Evolutionary conservation across 1,140 invertebrate genomes (phyloP).

Genomic region (Nasonia giraulti): DNA sequence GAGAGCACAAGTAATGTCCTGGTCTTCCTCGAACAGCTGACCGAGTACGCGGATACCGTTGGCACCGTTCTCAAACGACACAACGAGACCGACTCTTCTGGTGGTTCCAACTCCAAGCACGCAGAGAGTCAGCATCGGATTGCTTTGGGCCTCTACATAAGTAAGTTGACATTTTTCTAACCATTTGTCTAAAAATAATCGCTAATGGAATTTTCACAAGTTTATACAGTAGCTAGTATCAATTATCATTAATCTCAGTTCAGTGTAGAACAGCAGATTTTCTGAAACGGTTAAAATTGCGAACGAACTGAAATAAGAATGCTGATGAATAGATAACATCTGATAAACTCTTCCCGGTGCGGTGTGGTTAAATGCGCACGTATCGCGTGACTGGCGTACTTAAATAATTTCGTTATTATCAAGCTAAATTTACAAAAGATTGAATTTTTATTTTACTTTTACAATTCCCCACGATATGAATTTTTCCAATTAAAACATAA

Average conservation of each 20-base stretch:
- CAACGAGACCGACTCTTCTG: slow-evolving; percentile 73
- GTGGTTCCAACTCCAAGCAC: slow-evolving; percentile 72
- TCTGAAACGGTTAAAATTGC: too few relatives aligned
- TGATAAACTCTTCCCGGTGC: too few relatives aligned
- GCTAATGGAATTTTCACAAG: background rate
- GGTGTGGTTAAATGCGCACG: too few relatives aligned
- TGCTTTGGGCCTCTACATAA: slow-evolving; percentile 85
- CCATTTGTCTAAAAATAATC: too few relatives aligned
- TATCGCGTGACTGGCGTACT: too few relatives aligned
- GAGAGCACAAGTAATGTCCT: slow-evolving; percentile 95
- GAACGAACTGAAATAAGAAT: too few relatives aligned
- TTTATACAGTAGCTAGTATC: too few relatives aligned
- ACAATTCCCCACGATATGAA: too few relatives aligned
- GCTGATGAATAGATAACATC: too few relatives aligned
- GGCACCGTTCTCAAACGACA: slow-evolving; percentile 78
- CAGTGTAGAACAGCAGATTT: too few relatives aligned
- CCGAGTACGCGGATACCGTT: slow-evolving; percentile 86
- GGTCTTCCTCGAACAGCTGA: slow-evolving; percentile 89
- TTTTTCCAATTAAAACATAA: background rate
- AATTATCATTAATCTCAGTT: too few relatives aligned
- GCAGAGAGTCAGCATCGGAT: slow-evolving; percentile 76
- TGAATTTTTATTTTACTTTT: background rate
- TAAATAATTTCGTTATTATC: background rate
- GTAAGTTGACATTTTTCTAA: slow-evolving; percentile 70
- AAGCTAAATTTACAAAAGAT: background rate